Evolutionary conservation across 2,797 vertebrate genomes (phyloP), one percentile per base, ranked within the genome.

Genomic region (Spinus pinus): DNA sequence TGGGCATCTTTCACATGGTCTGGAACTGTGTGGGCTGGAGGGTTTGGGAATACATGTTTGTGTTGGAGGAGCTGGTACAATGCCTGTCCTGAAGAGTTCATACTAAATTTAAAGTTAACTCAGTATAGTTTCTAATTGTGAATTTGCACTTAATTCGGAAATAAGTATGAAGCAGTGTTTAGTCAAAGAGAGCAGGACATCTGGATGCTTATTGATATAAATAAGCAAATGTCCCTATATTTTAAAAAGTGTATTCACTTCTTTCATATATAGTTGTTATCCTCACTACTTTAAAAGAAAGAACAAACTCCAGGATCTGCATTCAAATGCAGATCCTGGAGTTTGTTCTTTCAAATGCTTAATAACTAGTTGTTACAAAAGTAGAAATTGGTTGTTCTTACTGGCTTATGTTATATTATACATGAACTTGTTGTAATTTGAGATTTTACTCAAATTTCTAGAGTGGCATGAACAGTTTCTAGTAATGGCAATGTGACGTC

Each of bases 21-120:
- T 90, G 12, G 33, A 69, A 10, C 18, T 58, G 3, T 16, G 19
- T 50, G 33, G 61, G 14, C 13, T 69, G 18, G 4, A 10, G 27
- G 46, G 20, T 2, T 85, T 57, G 2, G 17, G 11, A 65, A 6
- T 47, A 54, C 46, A 13, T 73, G 50, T 50, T 66, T 58, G 3
- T 81, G n/a, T 50, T 8, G 0, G 30, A 65, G 25, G 22, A 90
- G 16, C 25, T 72, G 20, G 12, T 81, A 60, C 74, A 88, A 64
- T 47, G 9, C 30, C 4, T 49, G 0, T 42, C 18, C 18, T 64
- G 14, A 87, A 33, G 4, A 16, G 5, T 57, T 44, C 1, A 1
- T 70, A 19, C 6, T 61, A 47, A 49, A 35, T 46, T 14, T 78
- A 35, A 28, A 61, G 5, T 14, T 27, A 24, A 3, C 3, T 88